Percentiles rank a stretch among this genome's conserved stretches.
These are phyloP conservation scores for Dufourea novaeangliae DNA, from an alignment of 1,140 invertebrate genomes.

Conservation along the genomic window DNA sequence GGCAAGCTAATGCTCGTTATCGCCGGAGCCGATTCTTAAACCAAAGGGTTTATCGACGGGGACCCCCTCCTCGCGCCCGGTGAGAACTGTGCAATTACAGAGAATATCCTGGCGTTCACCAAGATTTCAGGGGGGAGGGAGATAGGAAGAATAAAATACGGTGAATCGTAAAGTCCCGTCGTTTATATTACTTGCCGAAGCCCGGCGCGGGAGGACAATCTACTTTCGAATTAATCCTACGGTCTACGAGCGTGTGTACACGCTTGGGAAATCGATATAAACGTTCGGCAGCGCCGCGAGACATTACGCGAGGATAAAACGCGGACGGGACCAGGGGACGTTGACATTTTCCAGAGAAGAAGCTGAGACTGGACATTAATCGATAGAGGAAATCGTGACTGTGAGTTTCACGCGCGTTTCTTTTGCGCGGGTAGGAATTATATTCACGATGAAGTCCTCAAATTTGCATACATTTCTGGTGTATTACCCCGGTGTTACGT, in stretches of 20 bases:
- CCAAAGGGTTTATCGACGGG: slow-evolving; percentile 47
- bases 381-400: not conserved
- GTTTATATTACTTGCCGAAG: slow-evolving; percentile 50
- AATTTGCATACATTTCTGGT: not conserved
- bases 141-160: slow-evolving; percentile 63
- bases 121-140: no score
- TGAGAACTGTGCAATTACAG: slow-evolving; percentile 50
- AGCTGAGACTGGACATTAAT: not conserved
- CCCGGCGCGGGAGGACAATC: slow-evolving; percentile 50
- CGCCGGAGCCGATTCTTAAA: slow-evolving; percentile 52
- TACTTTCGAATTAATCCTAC: slow-evolving; percentile 57
- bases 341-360: not conserved
- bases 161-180: slow-evolving; percentile 58
- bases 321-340: slow-evolving; percentile 2
- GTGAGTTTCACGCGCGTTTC: not conserved
- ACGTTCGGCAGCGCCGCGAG: not conserved
- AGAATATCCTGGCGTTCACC: slow-evolving; percentile 20
- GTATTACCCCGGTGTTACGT: not conserved
- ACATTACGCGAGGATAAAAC: not conserved
- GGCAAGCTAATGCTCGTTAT: slow-evolving; percentile 51
- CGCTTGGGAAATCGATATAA: not conserved
- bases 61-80: not conserved
- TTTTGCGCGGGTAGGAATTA: not conserved
- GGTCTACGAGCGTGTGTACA: not conserved
- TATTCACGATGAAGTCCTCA: slow-evolving; percentile 4